Evolutionary conservation across 2,113 vertebrate genomes (phyloP).

Genomic region (Symphodus melops): DNA sequence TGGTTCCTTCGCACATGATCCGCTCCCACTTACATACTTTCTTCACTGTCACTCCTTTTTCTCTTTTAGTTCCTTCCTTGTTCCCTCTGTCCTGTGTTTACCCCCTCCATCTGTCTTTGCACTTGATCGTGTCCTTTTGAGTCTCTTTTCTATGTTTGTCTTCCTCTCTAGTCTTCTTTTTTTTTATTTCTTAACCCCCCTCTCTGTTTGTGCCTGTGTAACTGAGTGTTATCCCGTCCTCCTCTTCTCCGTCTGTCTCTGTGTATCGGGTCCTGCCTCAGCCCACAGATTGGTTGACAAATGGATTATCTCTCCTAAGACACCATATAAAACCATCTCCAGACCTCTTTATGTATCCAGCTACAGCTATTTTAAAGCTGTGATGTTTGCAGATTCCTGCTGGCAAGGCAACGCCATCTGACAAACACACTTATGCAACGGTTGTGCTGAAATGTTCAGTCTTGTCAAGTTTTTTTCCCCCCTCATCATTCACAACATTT

Average conservation of each 20-base stretch:
- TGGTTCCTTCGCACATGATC: slow-evolving; percentile 9
- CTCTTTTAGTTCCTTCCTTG: slow-evolving; percentile 1
- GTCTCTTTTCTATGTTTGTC: slow-evolving; percentile 54
- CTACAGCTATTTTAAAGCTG: slow-evolving; percentile 41
- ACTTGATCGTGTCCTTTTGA: slow-evolving; percentile 50
- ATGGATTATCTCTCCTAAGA: slow-evolving; percentile 64
- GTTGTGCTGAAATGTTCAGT: background rate
- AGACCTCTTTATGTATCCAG: slow-evolving; percentile 65
- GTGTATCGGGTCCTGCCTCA: slow-evolving; percentile 64
- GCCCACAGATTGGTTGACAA: slow-evolving; percentile 69
- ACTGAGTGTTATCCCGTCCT: slow-evolving; percentile 69
- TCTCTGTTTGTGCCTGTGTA: slow-evolving; percentile 64
- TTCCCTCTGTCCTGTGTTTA: slow-evolving; percentile 50
- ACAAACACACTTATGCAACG: background rate
- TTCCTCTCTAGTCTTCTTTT: slow-evolving; percentile 19
- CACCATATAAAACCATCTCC: slow-evolving; percentile 47
- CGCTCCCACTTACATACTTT: slow-evolving; percentile 47
- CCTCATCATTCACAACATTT: background rate
- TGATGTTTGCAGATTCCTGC: slow-evolving; percentile 28
- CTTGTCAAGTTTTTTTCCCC: too few relatives aligned
- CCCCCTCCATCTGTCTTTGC: slow-evolving; percentile 68
- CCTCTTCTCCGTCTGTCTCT: slow-evolving; percentile 72
- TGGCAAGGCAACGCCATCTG: background rate
- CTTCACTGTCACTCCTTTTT: slow-evolving; percentile 17
- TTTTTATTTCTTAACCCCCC: slow-evolving; percentile 47